Conservation (phyloP, 2,113 vertebrate genomes). For the Argyrosomus japonicus region DNA sequence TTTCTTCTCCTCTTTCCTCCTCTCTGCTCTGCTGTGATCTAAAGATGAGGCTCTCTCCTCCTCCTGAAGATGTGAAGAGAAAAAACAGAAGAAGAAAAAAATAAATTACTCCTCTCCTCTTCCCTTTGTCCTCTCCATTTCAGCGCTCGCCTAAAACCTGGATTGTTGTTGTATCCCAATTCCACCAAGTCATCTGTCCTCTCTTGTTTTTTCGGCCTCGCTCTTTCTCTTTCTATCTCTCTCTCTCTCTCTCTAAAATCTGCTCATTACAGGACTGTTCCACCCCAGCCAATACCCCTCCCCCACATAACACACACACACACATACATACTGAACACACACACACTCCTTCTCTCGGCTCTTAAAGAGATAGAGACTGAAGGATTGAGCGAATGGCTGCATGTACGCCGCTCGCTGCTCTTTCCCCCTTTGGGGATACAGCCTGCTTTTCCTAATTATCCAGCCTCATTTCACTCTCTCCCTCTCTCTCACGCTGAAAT, state of each 20-base stretch:
- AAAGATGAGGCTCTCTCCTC: constrained; percentile 64
- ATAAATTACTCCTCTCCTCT: constrained; percentile 45
- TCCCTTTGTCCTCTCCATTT: constrained; percentile 56
- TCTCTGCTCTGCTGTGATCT: constrained; percentile 65
- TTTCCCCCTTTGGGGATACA: constrained; percentile 66
- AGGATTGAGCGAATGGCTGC: constrained; percentile 65
- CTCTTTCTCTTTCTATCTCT: constrained; percentile 45
- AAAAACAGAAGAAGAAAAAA: constrained; percentile 8
- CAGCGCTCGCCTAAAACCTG: constrained; percentile 40
- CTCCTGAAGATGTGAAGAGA: constrained; percentile 52
- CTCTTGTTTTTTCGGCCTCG: constrained; percentile 60
- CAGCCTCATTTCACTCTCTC: constrained; percentile 71
- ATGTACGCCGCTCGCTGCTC: constrained; percentile 56
- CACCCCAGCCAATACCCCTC: constrained; percentile 86
- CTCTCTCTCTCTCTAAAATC: constrained; percentile 79
- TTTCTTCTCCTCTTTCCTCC: constrained; percentile 39
- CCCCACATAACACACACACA: constrained; percentile 76
- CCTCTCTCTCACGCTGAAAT: constrained; percentile 7
- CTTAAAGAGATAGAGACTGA: constrained; percentile 86
- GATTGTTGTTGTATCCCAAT: constrained; percentile 75
- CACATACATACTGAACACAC: constrained; percentile 51
- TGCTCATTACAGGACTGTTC: constrained; percentile 88
- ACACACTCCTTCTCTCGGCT: constrained; percentile 77
- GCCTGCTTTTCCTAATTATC: constrained; percentile 79
- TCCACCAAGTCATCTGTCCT: constrained; percentile 82